phyloP scores from a whole-genome alignment of 92 coral and sea anemone genomes.

The Siderastrea radians region DNA sequence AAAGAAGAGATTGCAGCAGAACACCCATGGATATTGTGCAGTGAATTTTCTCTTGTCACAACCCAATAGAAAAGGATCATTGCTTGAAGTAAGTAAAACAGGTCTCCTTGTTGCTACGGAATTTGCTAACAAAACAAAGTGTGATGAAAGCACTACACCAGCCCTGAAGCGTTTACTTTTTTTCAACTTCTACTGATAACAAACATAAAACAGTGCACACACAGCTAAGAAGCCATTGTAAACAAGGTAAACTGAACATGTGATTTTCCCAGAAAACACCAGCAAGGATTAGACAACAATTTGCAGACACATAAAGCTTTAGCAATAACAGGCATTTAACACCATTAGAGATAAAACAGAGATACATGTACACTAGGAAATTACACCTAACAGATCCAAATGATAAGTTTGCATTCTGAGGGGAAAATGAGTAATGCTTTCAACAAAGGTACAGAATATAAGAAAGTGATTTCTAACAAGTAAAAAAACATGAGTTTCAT shows the following conservation, averaged over 20 bases:
- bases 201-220: background rate
- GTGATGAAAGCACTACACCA: background rate
- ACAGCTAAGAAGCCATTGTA: background rate
- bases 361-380: background rate
- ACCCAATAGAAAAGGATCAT: too few relatives aligned
- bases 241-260: background rate
- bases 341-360: background rate
- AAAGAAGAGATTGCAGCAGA: too few relatives aligned
- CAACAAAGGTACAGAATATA: too few relatives aligned
- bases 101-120: background rate
- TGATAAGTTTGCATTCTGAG: slow-evolving; percentile 15
- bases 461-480: background rate
- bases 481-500: background rate
- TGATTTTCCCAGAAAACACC: slow-evolving; percentile 13
- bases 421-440: background rate
- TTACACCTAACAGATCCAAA: background rate
- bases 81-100: too few relatives aligned
- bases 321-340: slow-evolving; percentile 7
- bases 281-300: background rate
- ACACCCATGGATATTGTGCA: too few relatives aligned
- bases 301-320: slow-evolving; percentile 24
- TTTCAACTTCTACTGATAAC: background rate
- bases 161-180: background rate
- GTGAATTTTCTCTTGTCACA: too few relatives aligned
- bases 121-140: background rate